Percentiles rank a stretch among this genome's conserved stretches.
Conservation (phyloP, 2,797 vertebrate genomes). For the Steatocranus sp. region DNA sequence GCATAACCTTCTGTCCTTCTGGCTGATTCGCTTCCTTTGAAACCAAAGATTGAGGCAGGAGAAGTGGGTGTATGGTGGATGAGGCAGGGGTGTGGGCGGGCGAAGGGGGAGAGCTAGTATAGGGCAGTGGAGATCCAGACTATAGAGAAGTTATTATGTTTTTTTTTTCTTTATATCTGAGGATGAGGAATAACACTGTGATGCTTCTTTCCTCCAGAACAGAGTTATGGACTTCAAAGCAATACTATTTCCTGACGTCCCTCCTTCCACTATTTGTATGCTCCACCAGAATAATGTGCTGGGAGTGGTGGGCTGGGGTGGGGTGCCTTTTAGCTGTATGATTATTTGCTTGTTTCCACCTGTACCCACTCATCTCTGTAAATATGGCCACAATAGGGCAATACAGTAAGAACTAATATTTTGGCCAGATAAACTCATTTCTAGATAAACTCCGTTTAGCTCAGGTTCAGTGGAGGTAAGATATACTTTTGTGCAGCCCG, state of each 20-base stretch:
- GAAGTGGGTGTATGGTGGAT: conserved; percentile 70
- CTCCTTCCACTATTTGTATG: conserved; percentile 67
- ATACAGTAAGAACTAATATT: conserved; percentile 26
- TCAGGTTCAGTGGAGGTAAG: conserved; percentile 27
- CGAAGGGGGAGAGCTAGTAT: conserved; percentile 39
- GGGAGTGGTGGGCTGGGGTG: conserved; percentile 32
- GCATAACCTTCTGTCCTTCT: conserved; percentile 99
- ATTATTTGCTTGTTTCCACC: conserved; percentile 61
- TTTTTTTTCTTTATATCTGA: conserved; percentile 79
- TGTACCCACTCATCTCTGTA: conserved; percentile 45
- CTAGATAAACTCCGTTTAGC: conserved; percentile 42
- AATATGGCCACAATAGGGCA: conserved; percentile 23
- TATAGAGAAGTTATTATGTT: conserved; percentile 82
- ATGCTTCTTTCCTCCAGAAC: conserved; percentile 75
- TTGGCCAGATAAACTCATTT: conserved; percentile 43
- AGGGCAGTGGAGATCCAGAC: conserved; percentile 79
- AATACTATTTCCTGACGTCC: conserved; percentile 64
- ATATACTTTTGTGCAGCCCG: conserved; percentile 28
- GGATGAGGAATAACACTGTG: conserved; percentile 82
- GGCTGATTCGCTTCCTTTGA: conserved; percentile 95
- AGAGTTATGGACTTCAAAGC: conserved; percentile 78
- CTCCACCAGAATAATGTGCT: conserved; percentile 57
- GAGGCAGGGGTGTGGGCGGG: conserved; percentile 55
- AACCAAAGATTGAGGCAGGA: conserved; percentile 90
- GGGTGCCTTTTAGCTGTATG: conserved; percentile 46